Percentiles rank a stretch among this genome's conserved stretches.
These are phyloP conservation scores for Synanthedon myopaeformis DNA, from an alignment of 2,888 invertebrate species.

Conservation along the genomic window DNA sequence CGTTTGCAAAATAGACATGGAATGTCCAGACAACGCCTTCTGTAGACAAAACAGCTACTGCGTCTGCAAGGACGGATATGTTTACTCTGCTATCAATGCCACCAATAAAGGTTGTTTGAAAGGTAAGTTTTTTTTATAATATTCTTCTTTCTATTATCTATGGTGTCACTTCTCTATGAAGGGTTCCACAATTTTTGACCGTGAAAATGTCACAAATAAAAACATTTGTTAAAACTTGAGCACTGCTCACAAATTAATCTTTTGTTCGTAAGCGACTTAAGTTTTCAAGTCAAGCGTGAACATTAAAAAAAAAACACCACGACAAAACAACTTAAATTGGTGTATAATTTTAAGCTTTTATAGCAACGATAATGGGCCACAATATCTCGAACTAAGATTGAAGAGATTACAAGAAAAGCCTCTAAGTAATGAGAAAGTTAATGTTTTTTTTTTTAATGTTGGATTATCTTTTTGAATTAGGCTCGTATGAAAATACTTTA, in stretches of 20 bases:
- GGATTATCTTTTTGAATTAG: neutral
- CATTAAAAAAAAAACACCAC: neutral
- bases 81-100: slow-evolving; percentile 51
- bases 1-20: slow-evolving; percentile 47
- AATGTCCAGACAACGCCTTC: slow-evolving; percentile 66
- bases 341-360: neutral
- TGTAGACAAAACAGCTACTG: slow-evolving; percentile 54
- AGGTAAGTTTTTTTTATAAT: slow-evolving; percentile 22
- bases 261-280: neutral
- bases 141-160: too few species aligned
- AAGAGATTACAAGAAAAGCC: neutral
- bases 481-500: too few species aligned
- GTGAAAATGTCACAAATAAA: too few species aligned
- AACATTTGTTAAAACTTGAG: too few species aligned
- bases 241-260: too few species aligned
- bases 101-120: slow-evolving; percentile 56
- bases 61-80: slow-evolving; percentile 60
- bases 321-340: too few species aligned
- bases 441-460: too few species aligned
- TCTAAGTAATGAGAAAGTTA: neutral
- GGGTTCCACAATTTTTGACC: too few species aligned
- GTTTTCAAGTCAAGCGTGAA: neutral
- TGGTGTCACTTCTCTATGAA: too few species aligned
- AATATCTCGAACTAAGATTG: too few species aligned
- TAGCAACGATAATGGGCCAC: too few species aligned